Percentiles rank a stretch among this genome's conserved stretches.
These are phyloP conservation scores for Caerostris darwini DNA, from an alignment of 1,140 invertebrate species.

Conservation along the genomic window DNA sequence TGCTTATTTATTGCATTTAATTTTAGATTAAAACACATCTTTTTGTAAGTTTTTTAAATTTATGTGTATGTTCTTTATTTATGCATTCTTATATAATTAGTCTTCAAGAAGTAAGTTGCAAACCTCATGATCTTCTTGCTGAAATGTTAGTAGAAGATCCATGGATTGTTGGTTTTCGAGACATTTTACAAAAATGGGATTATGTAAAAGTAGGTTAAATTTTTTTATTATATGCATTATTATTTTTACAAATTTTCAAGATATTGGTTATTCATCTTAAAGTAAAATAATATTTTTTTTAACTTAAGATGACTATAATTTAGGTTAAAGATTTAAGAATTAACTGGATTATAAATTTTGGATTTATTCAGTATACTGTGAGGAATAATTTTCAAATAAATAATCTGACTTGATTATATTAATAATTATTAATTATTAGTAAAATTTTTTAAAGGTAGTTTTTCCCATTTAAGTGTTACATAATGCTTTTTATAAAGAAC, in stretches of 20 bases:
- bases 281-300: no score
- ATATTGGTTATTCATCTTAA: background rate
- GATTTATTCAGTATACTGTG: no score
- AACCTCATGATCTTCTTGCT: conserved; percentile 91
- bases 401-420: no score
- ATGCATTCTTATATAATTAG: conserved; percentile 81
- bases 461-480: no score
- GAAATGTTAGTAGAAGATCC: conserved; percentile 91
- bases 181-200: conserved; percentile 86
- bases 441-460: no score
- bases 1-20: background rate
- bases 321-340: no score
- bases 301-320: no score
- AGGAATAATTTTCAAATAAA: no score
- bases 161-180: conserved; percentile 89
- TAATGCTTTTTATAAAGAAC: no score
- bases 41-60: background rate
- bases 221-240: background rate
- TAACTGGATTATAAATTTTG: no score
- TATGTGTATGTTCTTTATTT: background rate
- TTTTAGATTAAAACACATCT: background rate
- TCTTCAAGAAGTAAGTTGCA: conserved; percentile 94
- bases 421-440: no score
- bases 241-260: background rate
- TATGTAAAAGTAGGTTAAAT: conserved; percentile 86